Evolutionary conservation across 1,140 invertebrate species (phyloP).

Genomic region (Metopolophium dirhodum): DNA sequence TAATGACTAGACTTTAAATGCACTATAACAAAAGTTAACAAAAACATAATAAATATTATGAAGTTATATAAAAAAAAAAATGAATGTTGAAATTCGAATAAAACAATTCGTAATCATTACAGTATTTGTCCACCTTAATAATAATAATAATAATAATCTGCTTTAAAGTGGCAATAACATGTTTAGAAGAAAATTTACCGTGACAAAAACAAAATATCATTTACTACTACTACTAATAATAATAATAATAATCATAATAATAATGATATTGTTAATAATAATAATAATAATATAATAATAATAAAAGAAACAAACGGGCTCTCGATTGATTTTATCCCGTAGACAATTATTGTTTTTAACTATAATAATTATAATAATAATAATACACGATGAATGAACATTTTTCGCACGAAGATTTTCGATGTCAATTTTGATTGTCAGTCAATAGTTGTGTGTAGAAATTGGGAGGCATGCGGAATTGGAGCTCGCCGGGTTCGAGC

Average conservation of each 20-base stretch:
- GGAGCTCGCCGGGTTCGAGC: slow-evolving; percentile 36
- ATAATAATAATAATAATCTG: slow-evolving; percentile 49
- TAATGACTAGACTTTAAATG: slow-evolving; percentile 56
- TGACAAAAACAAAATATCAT: slow-evolving; percentile 38
- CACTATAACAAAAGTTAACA: slow-evolving; percentile 54
- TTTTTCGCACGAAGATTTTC: neutral
- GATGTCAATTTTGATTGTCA: slow-evolving; percentile 50
- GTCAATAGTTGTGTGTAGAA: slow-evolving; percentile 46
- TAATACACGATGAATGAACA: neutral
- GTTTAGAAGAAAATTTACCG: slow-evolving; percentile 54
- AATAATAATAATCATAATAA: slow-evolving; percentile 48
- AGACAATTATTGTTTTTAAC: neutral
- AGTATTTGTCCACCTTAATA: slow-evolving; percentile 43
- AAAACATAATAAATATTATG: slow-evolving; percentile 51
- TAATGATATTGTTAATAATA: slow-evolving; percentile 18
- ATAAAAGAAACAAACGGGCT: neutral
- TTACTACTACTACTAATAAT: slow-evolving; percentile 45
- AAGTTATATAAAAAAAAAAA: slow-evolving; percentile 34
- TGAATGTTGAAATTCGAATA: slow-evolving; percentile 39
- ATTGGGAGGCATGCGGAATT: slow-evolving; percentile 52
- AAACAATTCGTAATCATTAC: slow-evolving; percentile 50
- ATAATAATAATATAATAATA: slow-evolving; percentile 35
- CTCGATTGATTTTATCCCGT: neutral
- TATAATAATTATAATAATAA: slow-evolving; percentile 28
- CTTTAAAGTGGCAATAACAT: slow-evolving; percentile 52